Percentiles rank a stretch among this genome's conserved stretches.
phyloP scores from a whole-genome alignment of 2,113 vertebrate species.

The Cephalophus harveyi region DNA sequence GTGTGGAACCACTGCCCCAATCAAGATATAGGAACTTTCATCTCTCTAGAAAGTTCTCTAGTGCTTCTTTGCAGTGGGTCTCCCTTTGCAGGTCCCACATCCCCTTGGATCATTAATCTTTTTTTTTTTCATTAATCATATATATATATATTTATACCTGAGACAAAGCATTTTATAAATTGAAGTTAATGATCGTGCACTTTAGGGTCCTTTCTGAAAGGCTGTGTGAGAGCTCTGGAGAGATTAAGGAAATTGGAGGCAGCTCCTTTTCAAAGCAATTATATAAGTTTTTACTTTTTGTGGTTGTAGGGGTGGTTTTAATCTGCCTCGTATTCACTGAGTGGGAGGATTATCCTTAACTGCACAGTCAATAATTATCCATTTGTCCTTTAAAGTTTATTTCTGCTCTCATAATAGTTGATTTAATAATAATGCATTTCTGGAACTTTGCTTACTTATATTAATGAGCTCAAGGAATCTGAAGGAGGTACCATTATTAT shows the following conservation, averaged over 20 bases:
- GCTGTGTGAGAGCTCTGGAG: neutral
- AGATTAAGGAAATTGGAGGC: neutral
- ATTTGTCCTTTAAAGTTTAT: slow-evolving; percentile 34
- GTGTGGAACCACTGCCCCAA: neutral
- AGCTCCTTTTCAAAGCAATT: neutral
- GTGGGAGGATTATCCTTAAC: neutral
- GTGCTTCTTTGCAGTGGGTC: neutral
- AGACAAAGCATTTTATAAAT: neutral
- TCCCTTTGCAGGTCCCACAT: neutral
- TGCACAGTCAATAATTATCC: neutral
- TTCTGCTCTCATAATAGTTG: slow-evolving; percentile 16
- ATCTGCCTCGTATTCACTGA: neutral
- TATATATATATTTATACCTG: neutral
- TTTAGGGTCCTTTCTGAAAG: neutral
- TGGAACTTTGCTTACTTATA: neutral
- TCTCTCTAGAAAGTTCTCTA: neutral
- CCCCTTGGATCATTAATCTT: neutral
- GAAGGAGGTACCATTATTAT: neutral
- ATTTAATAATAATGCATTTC: neutral
- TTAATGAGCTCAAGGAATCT: neutral
- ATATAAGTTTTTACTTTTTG: neutral
- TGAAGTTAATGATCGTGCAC: neutral
- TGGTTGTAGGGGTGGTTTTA: neutral
- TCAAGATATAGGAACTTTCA: neutral
- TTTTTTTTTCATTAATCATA: too few relatives aligned